Evolutionary conservation across 2,888 invertebrate species (phyloP).

Genomic region (Germaria angustata): DNA sequence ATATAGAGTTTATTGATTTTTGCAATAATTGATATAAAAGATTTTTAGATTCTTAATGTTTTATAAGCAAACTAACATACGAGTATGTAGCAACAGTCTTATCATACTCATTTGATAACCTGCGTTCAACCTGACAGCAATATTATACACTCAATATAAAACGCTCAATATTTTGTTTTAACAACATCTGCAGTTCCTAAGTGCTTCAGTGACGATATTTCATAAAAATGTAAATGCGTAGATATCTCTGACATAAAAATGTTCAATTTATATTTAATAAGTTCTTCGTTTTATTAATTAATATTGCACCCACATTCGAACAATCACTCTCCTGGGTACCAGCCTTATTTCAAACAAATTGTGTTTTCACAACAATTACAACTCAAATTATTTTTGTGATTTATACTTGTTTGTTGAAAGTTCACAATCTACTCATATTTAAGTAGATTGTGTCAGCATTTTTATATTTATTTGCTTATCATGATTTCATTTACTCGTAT

Average conservation of each 20-base stretch:
- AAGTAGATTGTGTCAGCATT: too few relatives aligned
- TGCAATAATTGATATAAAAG: too few relatives aligned
- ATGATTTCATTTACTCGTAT: slow-evolving; percentile 21
- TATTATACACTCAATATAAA: not conserved
- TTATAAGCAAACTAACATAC: too few relatives aligned
- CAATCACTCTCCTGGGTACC: not conserved
- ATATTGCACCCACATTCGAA: not conserved
- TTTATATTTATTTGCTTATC: slow-evolving; percentile 14
- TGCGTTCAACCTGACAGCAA: too few relatives aligned
- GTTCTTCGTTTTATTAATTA: not conserved
- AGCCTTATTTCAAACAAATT: not conserved
- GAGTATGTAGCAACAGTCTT: too few relatives aligned
- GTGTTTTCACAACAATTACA: slow-evolving; percentile 28
- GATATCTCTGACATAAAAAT: not conserved
- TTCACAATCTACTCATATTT: not conserved
- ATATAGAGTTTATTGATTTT: too few relatives aligned
- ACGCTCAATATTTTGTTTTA: not conserved
- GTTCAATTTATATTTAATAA: slow-evolving; percentile 1
- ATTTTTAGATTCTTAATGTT: too few relatives aligned
- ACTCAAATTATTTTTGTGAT: slow-evolving; percentile 24
- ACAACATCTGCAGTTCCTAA: not conserved
- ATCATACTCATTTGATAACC: too few relatives aligned
- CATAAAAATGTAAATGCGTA: not conserved
- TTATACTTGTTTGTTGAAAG: slow-evolving; percentile 28
- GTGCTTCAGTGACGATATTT: too few relatives aligned